Base-by-base conservation (phyloP, 2,888 invertebrate species). In the Mythimna loreyi region DNA sequence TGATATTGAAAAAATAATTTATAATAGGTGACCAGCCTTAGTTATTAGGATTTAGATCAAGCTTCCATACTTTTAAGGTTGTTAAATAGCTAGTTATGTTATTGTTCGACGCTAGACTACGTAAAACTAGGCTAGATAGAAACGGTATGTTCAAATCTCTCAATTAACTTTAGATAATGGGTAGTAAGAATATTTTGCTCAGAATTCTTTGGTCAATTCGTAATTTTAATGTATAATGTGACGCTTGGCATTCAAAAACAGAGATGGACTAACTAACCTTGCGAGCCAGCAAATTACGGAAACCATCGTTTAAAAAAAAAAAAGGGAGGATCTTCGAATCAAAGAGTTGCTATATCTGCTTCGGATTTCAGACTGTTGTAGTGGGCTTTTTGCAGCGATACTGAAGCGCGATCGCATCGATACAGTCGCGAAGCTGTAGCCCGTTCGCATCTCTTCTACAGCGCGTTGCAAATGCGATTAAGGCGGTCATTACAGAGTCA, bases 61-160 rank as follows among this genome's bases (percentile, higher is more conserved):
- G 64, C 74, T 80, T 80, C 64, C 67, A 79, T 69, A 47, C 40
- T 60, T 53, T 55, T 72, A 67, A 72, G 55, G 19, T 67, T 72
- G 19, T 58, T 55, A 19, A 33, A 25, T 43, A 70, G n/a, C 5
- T 7, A 69, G n/a, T 8, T 23, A 23, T 9, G 21, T 33, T 33
- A 25, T 55, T 23, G 19, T 30, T 28, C 28, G 16, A n/a, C 11
- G 13, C 25, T 64, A 64, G 49, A 49, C 13, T 63, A 63, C 21
- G 11, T 19, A 40, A 69, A 30, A n/a, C 3, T 63, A 71, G 30
- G 13, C 5, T 64, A 56, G 6, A n/a, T 55, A 36, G 19, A 52
- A 47, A 47, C n/a, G 23, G 28, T 50, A 59, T 30, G 6, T 50
- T 56, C 49, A 36, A 64, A 66, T 60, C 23, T 72, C 33, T 56